Conservation (phyloP, 2,797 vertebrate species). For the Onychomys torridus region DNA sequence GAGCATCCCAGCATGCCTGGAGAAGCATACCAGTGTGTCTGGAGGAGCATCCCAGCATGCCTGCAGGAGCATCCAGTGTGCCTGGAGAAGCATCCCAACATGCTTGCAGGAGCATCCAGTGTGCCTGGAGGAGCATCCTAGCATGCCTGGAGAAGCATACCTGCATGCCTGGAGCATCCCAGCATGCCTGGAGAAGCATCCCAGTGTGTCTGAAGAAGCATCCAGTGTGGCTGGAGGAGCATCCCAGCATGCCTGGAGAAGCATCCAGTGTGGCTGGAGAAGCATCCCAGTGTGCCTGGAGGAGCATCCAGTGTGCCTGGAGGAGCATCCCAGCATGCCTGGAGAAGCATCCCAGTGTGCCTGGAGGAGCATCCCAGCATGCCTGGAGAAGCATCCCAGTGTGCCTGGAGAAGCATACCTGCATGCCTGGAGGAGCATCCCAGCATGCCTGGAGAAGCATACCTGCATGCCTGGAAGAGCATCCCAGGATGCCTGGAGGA, state of each 20-base stretch:
- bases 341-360: background rate
- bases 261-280: too few relatives aligned
- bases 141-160: background rate
- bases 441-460: too few relatives aligned
- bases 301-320: background rate
- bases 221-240: too few relatives aligned
- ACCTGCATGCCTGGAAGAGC: too few relatives aligned
- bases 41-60: too few relatives aligned
- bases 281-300: too few relatives aligned
- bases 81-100: background rate
- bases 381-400: background rate
- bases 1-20: background rate
- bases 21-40: fast-evolving
- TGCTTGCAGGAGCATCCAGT: background rate
- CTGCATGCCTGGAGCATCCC: background rate
- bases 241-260: too few relatives aligned
- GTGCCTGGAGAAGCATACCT: too few relatives aligned
- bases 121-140: background rate
- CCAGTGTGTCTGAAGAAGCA: too few relatives aligned
- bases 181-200: background rate
- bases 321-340: background rate
- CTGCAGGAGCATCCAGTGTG: too few relatives aligned
- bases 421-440: too few relatives aligned
- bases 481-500: too few relatives aligned
- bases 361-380: background rate